phyloP scores from a whole-genome alignment of 2,888 invertebrate genomes.

The Plagodis dolabraria region DNA sequence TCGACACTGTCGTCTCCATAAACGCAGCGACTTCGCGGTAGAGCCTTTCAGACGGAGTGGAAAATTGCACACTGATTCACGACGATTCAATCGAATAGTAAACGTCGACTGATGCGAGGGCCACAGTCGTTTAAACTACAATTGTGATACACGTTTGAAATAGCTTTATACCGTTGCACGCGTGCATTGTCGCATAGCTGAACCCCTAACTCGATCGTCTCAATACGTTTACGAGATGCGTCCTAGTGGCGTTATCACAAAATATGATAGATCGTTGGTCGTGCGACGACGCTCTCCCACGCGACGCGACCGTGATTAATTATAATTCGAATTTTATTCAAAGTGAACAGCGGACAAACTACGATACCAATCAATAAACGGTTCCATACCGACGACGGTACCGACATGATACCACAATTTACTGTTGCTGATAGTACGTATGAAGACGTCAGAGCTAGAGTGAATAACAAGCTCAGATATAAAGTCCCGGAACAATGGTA shows the following conservation, averaged over 20 bases:
- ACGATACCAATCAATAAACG: slow-evolving; percentile 85
- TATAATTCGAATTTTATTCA: slow-evolving; percentile 86
- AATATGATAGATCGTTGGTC: slow-evolving; percentile 83
- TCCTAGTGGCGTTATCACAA: slow-evolving; percentile 82
- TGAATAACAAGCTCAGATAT: slow-evolving; percentile 70
- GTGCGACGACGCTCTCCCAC: slow-evolving; percentile 81
- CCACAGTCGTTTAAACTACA: slow-evolving; percentile 39
- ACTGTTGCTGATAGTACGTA: slow-evolving; percentile 76
- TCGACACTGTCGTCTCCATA: slow-evolving; percentile 63
- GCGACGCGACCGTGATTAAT: slow-evolving; percentile 81
- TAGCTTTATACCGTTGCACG: slow-evolving; percentile 58
- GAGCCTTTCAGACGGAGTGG: slow-evolving; percentile 48
- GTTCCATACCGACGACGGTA: slow-evolving; percentile 82
- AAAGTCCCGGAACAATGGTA: slow-evolving; percentile 72
- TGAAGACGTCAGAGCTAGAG: slow-evolving; percentile 78
- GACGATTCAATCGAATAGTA: slow-evolving; percentile 39
- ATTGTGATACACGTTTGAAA: slow-evolving; percentile 49
- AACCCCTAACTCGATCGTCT: slow-evolving; percentile 67
- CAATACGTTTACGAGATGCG: slow-evolving; percentile 77
- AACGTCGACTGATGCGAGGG: slow-evolving; percentile 27
- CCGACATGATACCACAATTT: slow-evolving; percentile 82
- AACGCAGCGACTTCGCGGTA: slow-evolving; percentile 54
- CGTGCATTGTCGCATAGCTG: slow-evolving; percentile 66
- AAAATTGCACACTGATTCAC: slow-evolving; percentile 54
- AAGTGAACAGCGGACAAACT: slow-evolving; percentile 84